Evolutionary conservation across 2,113 vertebrate genomes (phyloP), one percentile per base, ranked within the genome.

Genomic region (Brachyhypopomus occidentalis): DNA sequence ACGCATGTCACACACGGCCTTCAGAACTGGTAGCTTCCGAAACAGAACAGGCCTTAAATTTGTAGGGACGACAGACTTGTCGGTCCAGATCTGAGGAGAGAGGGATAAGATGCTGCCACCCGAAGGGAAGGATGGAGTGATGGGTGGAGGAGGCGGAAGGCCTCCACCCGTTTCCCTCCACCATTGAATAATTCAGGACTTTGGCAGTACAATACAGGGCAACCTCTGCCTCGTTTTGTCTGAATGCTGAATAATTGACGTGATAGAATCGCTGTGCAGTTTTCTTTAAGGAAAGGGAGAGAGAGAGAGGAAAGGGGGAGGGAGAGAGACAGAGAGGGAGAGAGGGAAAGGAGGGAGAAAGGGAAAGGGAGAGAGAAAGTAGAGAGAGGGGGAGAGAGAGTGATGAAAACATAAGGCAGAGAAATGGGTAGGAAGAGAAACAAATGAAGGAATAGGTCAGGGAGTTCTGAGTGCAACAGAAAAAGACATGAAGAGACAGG

Each of bases 221-320:
- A 78, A 83, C 80, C 60, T 83, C 80, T 41, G 82, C 80, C 48
- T 63, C 74, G 41, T 75, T 83, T 67, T 84, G 81, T 84, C 75
- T 81, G 72, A 63, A 63, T 41, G 41, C 48, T 88, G 16, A 87
- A 88, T 84, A 87, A 86, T 80, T 77, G 52, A 87, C 86, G 64
- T 19, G 75, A 84, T 45, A 52, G 78, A 85, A 86, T 38, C 38
- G 71, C 55, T 82, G 78, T 83, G 75, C 56, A 25, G 72, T 81
- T 70, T 74, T 70, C 74, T 60, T 58, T 80, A 22, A 30, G 25
- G 27, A 2, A 22, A 23, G 23, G 0, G 11, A 9, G 22, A 30
- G 19, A 36, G 45, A 45, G 48, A 55, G 66, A 4, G n/a, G 27
- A 16, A 27, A 59, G 20, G 34, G n/a, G 34, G 4, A 23, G n/a